These are phyloP conservation scores for Malurus cyaneus DNA, from an alignment of 2,113 vertebrate species.

Conservation along the genomic window DNA sequence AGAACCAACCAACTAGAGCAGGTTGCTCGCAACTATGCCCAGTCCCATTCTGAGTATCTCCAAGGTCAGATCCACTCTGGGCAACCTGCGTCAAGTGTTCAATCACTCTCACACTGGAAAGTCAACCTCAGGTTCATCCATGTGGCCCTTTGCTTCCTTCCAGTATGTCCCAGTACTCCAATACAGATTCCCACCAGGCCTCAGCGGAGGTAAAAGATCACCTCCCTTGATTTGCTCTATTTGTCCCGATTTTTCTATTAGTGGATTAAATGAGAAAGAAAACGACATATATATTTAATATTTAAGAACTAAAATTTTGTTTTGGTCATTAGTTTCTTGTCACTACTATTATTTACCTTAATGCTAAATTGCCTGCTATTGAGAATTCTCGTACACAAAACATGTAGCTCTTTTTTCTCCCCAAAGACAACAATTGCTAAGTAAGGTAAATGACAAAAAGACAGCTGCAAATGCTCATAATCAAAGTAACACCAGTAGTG, in stretches of 20 bases:
- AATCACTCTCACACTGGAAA: neutral
- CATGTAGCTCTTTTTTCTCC: neutral
- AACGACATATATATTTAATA: neutral
- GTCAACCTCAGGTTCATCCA: neutral
- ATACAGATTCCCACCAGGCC: neutral
- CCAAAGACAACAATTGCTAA: neutral
- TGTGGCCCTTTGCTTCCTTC: neutral
- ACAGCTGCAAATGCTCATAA: neutral
- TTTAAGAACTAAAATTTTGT: neutral
- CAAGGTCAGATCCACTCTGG: neutral
- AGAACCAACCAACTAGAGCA: neutral
- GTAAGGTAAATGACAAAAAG: neutral
- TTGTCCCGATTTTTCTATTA: neutral
- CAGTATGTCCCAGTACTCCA: neutral
- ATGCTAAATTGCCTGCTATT: neutral
- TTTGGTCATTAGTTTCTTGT: neutral
- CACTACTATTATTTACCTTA: neutral
- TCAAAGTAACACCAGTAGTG: neutral
- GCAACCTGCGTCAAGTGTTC: neutral
- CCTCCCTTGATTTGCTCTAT: neutral
- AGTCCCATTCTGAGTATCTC: neutral
- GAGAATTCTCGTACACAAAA: neutral
- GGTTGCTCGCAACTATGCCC: accelerated
- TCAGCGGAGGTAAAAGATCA: neutral
- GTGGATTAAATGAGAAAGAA: neutral